Evolutionary conservation across 2,888 invertebrate genomes (phyloP), one percentile per base, ranked within the genome.

Genomic region (Eupithecia exiguata): DNA sequence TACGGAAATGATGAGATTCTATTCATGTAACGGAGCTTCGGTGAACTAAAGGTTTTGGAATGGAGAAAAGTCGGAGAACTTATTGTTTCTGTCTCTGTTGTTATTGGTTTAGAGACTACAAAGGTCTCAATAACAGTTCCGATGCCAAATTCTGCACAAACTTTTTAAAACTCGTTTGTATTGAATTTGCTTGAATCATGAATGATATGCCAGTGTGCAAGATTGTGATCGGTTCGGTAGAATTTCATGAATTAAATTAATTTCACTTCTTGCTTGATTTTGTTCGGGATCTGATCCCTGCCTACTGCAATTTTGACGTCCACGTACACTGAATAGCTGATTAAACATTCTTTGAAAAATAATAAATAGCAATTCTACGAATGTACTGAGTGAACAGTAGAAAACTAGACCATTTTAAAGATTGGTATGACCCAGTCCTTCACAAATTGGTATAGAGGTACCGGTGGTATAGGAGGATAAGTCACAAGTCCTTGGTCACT

Each of bases 1-100:
- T 84, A 86, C 89, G 91, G 91, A 92, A 91, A 88, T 82, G 82
- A 86, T 74, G 75, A 75, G 80, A 81, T 85, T 77, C 76, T 80
- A 81, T 76, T 80, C 79, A 81, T 81, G 76, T 82, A 84, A 79
- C 81, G 80, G 83, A 10, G 43, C 75, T 72, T 76, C 69, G 74
- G 78, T 78, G 62, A 76, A 79, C 75, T 77, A 18, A 69, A 53
- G 49, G 65, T 74, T 69, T 74, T 66, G 61, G 68, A 72, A 68
- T 62, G 35, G 62, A 10, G 5, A 35, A 62, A 7, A 61, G 25
- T 76, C 69, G 73, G 78, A 78, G 62, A 76, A 79, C 75, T 77
- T 16, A 69, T n/a, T n/a, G 65, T 43, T 43, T 43, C 5, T 4
- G 43, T n/a, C n/a, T n/a, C n/a, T n/a, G n/a, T n/a, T n/a, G n/a